Conservation (phyloP, 1,140 invertebrate genomes). For the Fopius arisanus region DNA sequence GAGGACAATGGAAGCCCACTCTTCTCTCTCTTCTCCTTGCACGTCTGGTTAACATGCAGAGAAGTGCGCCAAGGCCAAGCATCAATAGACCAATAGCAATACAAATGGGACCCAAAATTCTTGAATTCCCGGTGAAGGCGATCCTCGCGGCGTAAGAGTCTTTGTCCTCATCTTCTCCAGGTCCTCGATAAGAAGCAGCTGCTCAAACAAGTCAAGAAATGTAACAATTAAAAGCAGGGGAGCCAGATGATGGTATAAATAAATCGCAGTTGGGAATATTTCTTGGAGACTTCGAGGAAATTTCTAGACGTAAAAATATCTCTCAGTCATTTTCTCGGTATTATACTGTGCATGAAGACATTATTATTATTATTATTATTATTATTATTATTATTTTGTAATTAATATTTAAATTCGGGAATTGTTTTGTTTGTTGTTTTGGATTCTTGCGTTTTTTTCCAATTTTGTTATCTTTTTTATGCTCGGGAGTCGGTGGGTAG, state of each 20-base stretch:
- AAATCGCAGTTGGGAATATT: too few relatives aligned
- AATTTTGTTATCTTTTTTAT: too few relatives aligned
- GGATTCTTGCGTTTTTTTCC: too few relatives aligned
- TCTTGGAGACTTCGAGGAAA: too few relatives aligned
- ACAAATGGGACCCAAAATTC: constrained; percentile 76
- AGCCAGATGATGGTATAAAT: too few relatives aligned
- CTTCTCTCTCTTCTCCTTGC: constrained; percentile 72
- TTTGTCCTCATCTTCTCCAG: constrained; percentile 73
- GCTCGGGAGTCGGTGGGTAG: background rate
- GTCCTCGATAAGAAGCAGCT: constrained; percentile 79
- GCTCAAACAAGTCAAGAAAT: constrained; percentile 41
- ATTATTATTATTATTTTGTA: too few relatives aligned
- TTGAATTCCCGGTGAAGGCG: constrained; percentile 76
- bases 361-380: too few relatives aligned
- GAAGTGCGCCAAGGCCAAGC: constrained; percentile 68
- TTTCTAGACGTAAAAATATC: too few relatives aligned
- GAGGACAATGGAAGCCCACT: constrained; percentile 78
- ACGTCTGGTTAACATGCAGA: constrained; percentile 73
- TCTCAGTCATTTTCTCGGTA: too few relatives aligned
- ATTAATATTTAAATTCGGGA: too few relatives aligned
- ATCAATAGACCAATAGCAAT: constrained; percentile 76
- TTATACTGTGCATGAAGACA: too few relatives aligned
- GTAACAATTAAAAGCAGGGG: background rate
- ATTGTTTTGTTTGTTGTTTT: too few relatives aligned
- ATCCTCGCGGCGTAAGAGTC: constrained; percentile 75